These are phyloP conservation scores for Cepaea nemoralis DNA, from an alignment of 1,140 invertebrate species.

Conservation along the genomic window DNA sequence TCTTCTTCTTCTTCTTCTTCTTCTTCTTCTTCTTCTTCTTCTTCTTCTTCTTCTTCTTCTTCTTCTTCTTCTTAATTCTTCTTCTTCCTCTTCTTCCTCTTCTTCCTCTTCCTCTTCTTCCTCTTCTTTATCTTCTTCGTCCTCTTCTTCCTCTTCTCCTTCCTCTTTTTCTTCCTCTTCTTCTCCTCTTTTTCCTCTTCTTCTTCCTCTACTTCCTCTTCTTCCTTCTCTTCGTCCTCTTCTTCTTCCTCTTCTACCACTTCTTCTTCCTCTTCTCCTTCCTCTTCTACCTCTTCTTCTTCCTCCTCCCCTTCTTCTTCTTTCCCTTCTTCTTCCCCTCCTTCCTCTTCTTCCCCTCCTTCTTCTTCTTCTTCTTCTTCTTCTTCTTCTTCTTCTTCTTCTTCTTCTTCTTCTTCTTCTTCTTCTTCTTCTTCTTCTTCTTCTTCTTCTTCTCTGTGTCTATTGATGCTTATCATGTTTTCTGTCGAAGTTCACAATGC, in stretches of 20 bases:
- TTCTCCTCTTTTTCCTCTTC: neutral
- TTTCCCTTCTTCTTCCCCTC: neutral
- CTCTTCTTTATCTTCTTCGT: neutral
- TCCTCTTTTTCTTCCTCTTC: neutral
- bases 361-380: neutral
- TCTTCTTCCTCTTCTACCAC: neutral
- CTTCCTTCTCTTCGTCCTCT: neutral
- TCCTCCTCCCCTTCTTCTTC: neutral
- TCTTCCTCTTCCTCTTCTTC: neutral
- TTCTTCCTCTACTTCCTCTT: neutral
- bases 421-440: neutral
- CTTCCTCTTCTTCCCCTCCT: neutral
- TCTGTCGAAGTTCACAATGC: neutral
- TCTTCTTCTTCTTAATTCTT: neutral
- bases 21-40: neutral
- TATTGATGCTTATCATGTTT: neutral
- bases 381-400: neutral
- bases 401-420: no score
- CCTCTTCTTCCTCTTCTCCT: neutral
- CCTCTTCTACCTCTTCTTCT: neutral
- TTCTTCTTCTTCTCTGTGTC: neutral
- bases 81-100: neutral
- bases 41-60: neutral
- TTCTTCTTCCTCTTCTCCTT: neutral
- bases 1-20: neutral